These are phyloP conservation scores for zebrafish (Danio rerio) DNA, from an alignment of 2,113 vertebrate species.

Conservation along the genomic window GRCz12tu NC_133188.1:46223501-46224000, in stretches of 20 bases:
- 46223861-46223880: background rate
- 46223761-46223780: constrained; percentile 86
- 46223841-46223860: constrained; percentile 11
- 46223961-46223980: too few relatives aligned
- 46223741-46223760: constrained; percentile 92
- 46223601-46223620: background rate
- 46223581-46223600: background rate
- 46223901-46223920: too few relatives aligned
- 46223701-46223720: background rate
- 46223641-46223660: background rate
- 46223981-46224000: too few relatives aligned
- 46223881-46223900: too few relatives aligned
- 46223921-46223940: too few relatives aligned
- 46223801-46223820: constrained; percentile 81
- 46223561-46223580: background rate
- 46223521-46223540: background rate
- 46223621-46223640: background rate
- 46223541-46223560: background rate
- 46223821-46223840: constrained; percentile 60
- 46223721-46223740: constrained; percentile 57
- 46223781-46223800: constrained; percentile 90
- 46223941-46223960: too few relatives aligned
- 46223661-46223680: constrained; percentile 18
- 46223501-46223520: background rate
- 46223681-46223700: constrained; percentile 16